Evolutionary conservation across 2,888 invertebrate species (phyloP), one percentile per base, ranked within the genome.

Genomic region (Ametastegia equiseti): DNA sequence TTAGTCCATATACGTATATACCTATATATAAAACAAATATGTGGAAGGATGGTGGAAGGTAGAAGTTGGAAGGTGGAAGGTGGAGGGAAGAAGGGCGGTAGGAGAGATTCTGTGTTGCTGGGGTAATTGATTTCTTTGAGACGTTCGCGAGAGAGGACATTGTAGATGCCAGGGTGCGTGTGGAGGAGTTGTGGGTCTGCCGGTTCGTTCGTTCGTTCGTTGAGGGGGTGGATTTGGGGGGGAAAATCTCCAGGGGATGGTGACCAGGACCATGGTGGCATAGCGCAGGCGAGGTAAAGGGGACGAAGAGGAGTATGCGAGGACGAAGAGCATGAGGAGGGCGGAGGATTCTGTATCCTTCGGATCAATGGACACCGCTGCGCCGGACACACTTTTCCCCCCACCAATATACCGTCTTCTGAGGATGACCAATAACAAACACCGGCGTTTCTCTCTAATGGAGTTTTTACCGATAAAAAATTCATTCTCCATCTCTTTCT

Each of bases 381-480:
- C 86, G 87, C 89, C 87, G 89, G 89, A 89, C 88, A 89, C 86
- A 84, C 67, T 67, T 19, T 42, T 67, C 71, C 65, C 78, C 60
- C 57, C 75, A 79, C 45, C 75, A 30, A 82, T 81, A 84, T 54
- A 50, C 42, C 86, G 86, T 86, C 88, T 88, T 86, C 85, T 86
- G 87, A 88, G 88, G 89, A 91, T 91, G 90, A 91, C 90, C 90
- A 91, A 90, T 91, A 90, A 90, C 91, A 91, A 91, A 91, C 90
- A 90, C 90, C 88, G 89, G 85, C 87, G 85, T 84, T 86, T 87
- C 88, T 88, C 90, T 89, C 90, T 91, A 91, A 91, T 91, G 90
- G 91, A 91, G 91, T 91, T 91, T 91, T 91, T 89, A 91, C 90
- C 89, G 91, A 90, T 91, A 91, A 91, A 91, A 91, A 91, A 91